Evolutionary conservation across 2,888 invertebrate genomes (phyloP).

Genomic region (Rapana venosa): DNA sequence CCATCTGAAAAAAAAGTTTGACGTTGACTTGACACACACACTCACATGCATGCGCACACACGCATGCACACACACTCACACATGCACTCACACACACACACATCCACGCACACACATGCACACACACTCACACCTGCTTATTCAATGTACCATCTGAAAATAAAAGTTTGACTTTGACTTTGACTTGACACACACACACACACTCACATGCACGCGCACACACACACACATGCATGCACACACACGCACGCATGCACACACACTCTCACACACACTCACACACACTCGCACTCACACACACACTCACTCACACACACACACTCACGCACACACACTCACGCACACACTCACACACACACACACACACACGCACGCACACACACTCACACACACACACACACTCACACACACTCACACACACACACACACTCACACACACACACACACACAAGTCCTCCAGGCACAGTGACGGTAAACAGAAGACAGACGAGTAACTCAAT

Average conservation of each 20-base stretch:
- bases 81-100: too few species aligned
- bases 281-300: neutral
- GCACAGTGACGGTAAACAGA: neutral
- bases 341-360: neutral
- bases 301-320: neutral
- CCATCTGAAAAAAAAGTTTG: too few species aligned
- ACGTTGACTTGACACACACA: too few species aligned
- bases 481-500: too few species aligned
- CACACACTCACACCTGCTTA: too few species aligned
- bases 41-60: too few species aligned
- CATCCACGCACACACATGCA: too few species aligned
- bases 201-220: too few species aligned
- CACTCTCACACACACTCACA: neutral
- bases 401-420: neutral
- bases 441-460: neutral
- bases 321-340: slow-evolving; percentile 15
- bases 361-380: neutral
- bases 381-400: neutral
- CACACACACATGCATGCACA: neutral
- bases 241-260: neutral
- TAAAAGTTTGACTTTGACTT: too few species aligned
- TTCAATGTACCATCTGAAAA: too few species aligned
- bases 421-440: neutral
- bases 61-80: too few species aligned
- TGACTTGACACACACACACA: too few species aligned